phyloP scores from a whole-genome alignment of 2,797 vertebrate genomes.

The Mormyrops attenuatus region DNA sequence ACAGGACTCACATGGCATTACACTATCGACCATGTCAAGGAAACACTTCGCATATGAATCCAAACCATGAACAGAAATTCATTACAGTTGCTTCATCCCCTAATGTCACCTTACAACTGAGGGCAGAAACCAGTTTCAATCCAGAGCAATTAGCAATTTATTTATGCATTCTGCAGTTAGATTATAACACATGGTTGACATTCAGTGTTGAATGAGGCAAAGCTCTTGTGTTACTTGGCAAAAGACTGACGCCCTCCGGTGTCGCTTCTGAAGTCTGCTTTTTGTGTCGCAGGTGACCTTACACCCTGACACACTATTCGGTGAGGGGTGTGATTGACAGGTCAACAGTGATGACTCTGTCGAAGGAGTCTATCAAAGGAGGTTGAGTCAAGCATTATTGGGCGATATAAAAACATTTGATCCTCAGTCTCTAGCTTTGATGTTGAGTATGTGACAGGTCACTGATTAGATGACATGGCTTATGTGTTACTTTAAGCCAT shows the following conservation, averaged over 20 bases:
- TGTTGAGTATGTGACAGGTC: background rate
- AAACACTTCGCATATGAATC: background rate
- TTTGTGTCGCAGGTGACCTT: background rate
- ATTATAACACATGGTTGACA: background rate
- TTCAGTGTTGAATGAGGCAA: background rate
- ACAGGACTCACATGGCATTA: background rate
- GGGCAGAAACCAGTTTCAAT: background rate
- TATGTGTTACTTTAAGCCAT: background rate
- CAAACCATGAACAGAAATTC: background rate
- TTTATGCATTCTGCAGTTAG: background rate
- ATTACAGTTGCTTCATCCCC: background rate
- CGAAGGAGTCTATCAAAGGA: slow-evolving; percentile 5
- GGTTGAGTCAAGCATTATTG: background rate
- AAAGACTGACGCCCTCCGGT: background rate
- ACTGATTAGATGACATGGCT: background rate
- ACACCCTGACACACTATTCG: background rate
- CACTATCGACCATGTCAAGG: background rate
- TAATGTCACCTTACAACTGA: background rate
- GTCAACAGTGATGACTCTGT: slow-evolving; percentile 24
- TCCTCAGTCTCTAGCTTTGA: background rate
- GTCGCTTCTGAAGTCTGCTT: background rate
- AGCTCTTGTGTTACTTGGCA: background rate
- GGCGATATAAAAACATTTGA: background rate
- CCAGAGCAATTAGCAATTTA: background rate
- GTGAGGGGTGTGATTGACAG: background rate